Evolutionary conservation across 2,888 invertebrate species (phyloP).

Genomic region (Nasonia oneida): DNA sequence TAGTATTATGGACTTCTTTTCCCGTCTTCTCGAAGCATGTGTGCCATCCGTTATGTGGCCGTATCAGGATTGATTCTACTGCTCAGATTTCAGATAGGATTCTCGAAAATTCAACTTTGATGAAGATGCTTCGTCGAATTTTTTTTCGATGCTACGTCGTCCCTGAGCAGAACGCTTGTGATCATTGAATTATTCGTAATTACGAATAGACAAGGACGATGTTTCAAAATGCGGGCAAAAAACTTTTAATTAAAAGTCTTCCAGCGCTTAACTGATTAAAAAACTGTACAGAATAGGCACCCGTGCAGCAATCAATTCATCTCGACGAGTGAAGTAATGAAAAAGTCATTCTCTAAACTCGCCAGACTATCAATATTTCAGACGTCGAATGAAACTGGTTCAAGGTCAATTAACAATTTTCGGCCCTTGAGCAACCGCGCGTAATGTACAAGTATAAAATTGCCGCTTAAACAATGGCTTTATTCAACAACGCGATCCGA

Average conservation of each 20-base stretch:
- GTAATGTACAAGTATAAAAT: background rate
- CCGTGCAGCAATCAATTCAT: background rate
- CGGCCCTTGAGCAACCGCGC: background rate
- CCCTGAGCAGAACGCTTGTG: background rate
- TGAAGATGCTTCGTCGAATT: background rate
- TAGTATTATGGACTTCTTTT: conserved; percentile 23
- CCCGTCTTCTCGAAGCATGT: background rate
- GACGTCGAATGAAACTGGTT: background rate
- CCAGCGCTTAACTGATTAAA: background rate
- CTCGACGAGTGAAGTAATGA: background rate
- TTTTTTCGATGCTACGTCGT: background rate
- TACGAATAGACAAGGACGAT: background rate
- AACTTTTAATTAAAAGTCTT: background rate
- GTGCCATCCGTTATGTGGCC: background rate
- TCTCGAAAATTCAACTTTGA: background rate
- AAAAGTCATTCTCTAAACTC: background rate
- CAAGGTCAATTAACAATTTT: conserved; percentile 14
- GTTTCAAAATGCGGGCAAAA: background rate
- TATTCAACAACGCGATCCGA: background rate
- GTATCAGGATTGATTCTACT: background rate
- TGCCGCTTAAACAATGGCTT: background rate
- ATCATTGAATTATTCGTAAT: background rate
- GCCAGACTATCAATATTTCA: background rate
- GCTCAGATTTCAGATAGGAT: conserved; percentile 7
- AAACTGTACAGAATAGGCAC: background rate